phyloP scores from a whole-genome alignment of 92 coral and sea anemone species.

The Actinernus sp. region DNA sequence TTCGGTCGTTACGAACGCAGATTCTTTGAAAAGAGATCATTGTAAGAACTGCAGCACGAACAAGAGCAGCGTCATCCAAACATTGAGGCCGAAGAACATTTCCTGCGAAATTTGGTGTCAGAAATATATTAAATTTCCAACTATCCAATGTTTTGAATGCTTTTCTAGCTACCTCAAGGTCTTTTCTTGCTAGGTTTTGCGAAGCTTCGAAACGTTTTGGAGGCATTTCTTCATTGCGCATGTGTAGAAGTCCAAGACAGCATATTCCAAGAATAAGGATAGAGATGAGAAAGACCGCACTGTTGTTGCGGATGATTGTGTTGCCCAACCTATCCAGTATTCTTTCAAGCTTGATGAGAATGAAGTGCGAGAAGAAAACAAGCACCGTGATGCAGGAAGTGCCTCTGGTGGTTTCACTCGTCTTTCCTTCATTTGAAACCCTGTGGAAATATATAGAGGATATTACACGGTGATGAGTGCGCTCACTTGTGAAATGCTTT shows the following conservation, averaged over 20 bases:
- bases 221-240: conserved; percentile 8
- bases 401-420: too few species aligned
- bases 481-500: too few species aligned
- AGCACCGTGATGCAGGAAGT: neutral
- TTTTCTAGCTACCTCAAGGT: conserved; percentile 15
- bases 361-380: neutral
- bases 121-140: conserved; percentile 25
- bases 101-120: conserved; percentile 3
- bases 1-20: conserved; percentile 27
- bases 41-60: conserved; percentile 30
- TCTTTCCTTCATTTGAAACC: too few species aligned
- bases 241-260: conserved; percentile 44
- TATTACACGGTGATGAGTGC: too few species aligned
- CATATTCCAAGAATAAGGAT: neutral
- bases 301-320: conserved; percentile 20
- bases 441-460: too few species aligned
- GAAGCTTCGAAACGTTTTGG: conserved; percentile 6
- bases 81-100: conserved; percentile 36
- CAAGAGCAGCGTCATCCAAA: conserved; percentile 27
- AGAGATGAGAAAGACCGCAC: neutral
- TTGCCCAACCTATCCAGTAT: conserved; percentile 36
- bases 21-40: conserved; percentile 15
- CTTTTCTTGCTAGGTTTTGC: conserved; percentile 6
- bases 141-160: conserved; percentile 28
- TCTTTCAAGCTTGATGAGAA: neutral